A percentile compares a stretch with the other conserved stretches of the same genome.
phyloP scores from a whole-genome alignment of 2,888 invertebrate genomes.

The Nebria brevicollis region DNA sequence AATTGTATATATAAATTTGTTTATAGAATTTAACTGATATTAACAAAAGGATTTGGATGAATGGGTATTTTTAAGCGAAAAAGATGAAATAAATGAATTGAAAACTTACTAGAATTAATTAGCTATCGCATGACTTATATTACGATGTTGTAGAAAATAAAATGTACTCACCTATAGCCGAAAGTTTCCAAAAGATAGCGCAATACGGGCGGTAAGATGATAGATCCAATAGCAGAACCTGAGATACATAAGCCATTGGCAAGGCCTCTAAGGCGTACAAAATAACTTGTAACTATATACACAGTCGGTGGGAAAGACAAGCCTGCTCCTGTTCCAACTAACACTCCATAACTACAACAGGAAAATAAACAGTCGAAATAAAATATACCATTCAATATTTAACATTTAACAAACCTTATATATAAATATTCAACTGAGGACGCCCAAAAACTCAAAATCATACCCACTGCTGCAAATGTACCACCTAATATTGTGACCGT shows the following conservation, averaged over 20 bases:
- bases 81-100: no score
- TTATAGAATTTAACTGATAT: no score
- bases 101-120: no score
- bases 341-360: slow-evolving; percentile 76
- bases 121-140: no score
- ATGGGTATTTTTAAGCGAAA: no score
- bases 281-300: slow-evolving; percentile 89
- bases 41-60: no score
- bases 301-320: slow-evolving; percentile 89
- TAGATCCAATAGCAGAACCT: slow-evolving; percentile 87
- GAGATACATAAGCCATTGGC: slow-evolving; percentile 91
- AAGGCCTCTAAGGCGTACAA: slow-evolving; percentile 79
- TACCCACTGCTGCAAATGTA: slow-evolving; percentile 81
- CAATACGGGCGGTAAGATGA: slow-evolving; percentile 83
- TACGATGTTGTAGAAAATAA: no score
- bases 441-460: slow-evolving; percentile 86
- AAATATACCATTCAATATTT: slow-evolving; percentile 8
- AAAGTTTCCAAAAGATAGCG: slow-evolving; percentile 76
- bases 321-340: slow-evolving; percentile 86
- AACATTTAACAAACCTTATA: slow-evolving; percentile 71
- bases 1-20: no score
- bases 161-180: slow-evolving; percentile 73
- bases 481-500: slow-evolving; percentile 87
- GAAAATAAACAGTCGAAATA: slow-evolving; percentile 35
- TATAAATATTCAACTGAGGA: slow-evolving; percentile 82